These are phyloP conservation scores for Chaetodon auriga DNA, from an alignment of 2,113 vertebrate species.

Conservation along the genomic window DNA sequence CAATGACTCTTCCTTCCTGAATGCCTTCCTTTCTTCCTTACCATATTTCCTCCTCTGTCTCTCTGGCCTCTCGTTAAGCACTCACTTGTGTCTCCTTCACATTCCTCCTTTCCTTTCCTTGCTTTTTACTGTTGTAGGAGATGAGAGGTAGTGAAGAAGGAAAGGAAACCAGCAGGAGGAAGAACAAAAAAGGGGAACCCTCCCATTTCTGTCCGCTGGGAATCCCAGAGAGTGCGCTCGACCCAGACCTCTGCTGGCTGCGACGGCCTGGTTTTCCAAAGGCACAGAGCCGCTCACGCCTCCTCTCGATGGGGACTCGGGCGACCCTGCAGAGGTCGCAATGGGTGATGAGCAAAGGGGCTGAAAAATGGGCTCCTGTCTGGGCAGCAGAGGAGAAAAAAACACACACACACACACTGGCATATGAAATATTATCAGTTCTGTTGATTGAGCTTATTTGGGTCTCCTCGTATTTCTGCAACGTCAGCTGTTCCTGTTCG, in stretches of 20 bases:
- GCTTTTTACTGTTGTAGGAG: too few species aligned
- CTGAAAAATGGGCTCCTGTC: slow-evolving; percentile 72
- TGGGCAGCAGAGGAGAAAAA: background rate
- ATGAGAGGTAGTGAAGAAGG: background rate
- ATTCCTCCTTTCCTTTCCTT: background rate
- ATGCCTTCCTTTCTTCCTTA: background rate
- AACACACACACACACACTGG: slow-evolving; percentile 47
- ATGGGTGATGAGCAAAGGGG: background rate
- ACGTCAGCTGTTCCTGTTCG: slow-evolving; percentile 75
- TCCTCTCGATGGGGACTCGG: slow-evolving; percentile 3
- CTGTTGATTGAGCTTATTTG: slow-evolving; percentile 85
- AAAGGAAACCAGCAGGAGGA: background rate
- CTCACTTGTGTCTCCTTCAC: background rate
- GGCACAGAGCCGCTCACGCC: slow-evolving; percentile 21
- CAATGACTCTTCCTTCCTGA: background rate
- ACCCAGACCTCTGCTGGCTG: background rate
- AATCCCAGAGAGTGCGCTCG: background rate
- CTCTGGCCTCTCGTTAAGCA: too few species aligned
- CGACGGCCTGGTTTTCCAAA: slow-evolving; percentile 56
- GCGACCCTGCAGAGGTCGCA: slow-evolving; percentile 55
- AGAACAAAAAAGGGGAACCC: background rate
- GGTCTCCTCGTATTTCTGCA: slow-evolving; percentile 76
- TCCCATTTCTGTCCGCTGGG: background rate
- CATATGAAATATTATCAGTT: slow-evolving; percentile 81
- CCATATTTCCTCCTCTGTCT: background rate